A percentile compares a stretch with the other conserved stretches of the same genome.
Evolutionary conservation across 1,140 invertebrate species (phyloP).

Genomic region (Lepidostoma basale): DNA sequence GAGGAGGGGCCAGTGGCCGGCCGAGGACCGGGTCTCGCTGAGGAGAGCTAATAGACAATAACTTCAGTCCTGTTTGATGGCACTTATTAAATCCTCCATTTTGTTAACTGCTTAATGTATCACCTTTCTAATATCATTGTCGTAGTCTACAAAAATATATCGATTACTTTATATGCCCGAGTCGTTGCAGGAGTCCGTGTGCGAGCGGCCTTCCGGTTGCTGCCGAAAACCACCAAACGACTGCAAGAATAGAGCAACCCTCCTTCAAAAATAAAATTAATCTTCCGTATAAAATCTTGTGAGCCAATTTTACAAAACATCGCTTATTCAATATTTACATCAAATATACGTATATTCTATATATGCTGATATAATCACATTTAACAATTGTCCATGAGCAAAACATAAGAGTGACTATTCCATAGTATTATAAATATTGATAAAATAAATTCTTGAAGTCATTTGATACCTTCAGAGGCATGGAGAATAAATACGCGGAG

Average conservation of each 20-base stretch:
- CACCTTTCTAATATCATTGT: slow-evolving; percentile 42
- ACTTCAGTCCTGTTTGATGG: slow-evolving; percentile 44
- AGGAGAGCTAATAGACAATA: slow-evolving; percentile 44
- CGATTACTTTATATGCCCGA: slow-evolving; percentile 39
- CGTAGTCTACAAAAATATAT: slow-evolving; percentile 46
- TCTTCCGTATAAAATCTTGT: slow-evolving; percentile 32
- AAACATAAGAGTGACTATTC: slow-evolving; percentile 42
- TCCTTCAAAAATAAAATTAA: slow-evolving; percentile 28
- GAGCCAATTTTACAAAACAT: slow-evolving; percentile 20
- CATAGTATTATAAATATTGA: slow-evolving; percentile 41
- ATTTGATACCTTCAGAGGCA: slow-evolving; percentile 44
- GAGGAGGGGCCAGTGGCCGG: too few relatives aligned
- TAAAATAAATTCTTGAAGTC: slow-evolving; percentile 46
- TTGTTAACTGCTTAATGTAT: slow-evolving; percentile 41
- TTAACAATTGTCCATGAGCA: slow-evolving; percentile 45
- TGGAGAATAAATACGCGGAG: slow-evolving; percentile 36
- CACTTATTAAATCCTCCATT: slow-evolving; percentile 42
- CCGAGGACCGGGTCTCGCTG: too few relatives aligned
- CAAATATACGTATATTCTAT: slow-evolving; percentile 37
- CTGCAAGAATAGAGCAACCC: slow-evolving; percentile 42
- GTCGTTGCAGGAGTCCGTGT: slow-evolving; percentile 23
- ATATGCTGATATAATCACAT: slow-evolving; percentile 43
- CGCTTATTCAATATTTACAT: slow-evolving; percentile 35
- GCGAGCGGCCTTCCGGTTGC: slow-evolving; percentile 31
- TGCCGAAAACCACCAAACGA: slow-evolving; percentile 44